Conservation (phyloP, 2,888 invertebrate genomes). For the Tipula helvola region DNA sequence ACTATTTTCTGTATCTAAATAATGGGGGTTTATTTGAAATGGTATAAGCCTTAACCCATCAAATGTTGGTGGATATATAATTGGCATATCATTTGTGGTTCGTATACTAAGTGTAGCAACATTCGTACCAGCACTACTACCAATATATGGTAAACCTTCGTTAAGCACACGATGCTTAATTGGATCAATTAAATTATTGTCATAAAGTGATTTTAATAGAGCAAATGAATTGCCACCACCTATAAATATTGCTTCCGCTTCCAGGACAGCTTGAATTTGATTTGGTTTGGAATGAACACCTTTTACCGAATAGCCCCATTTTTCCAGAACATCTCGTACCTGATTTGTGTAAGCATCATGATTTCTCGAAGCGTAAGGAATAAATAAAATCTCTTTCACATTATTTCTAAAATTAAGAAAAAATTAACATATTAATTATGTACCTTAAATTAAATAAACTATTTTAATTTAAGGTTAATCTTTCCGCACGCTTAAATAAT, state of each 20-base stretch:
- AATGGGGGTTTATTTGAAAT: slow-evolving; percentile 80
- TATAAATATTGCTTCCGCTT: slow-evolving; percentile 58
- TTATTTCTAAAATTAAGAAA: slow-evolving; percentile 41
- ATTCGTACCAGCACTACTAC: slow-evolving; percentile 73
- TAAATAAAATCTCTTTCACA: slow-evolving; percentile 51
- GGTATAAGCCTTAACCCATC: slow-evolving; percentile 59
- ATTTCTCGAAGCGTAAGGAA: slow-evolving; percentile 61
- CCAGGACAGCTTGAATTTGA: slow-evolving; percentile 42
- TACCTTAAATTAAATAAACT: too few species aligned
- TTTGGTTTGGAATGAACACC: slow-evolving; percentile 50
- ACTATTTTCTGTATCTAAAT: slow-evolving; percentile 46
- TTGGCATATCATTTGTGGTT: slow-evolving; percentile 84
- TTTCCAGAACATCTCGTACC: slow-evolving; percentile 43
- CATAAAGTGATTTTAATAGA: slow-evolving; percentile 56
- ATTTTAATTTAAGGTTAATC: too few species aligned
- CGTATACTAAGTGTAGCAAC: slow-evolving; percentile 66
- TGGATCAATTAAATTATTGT: slow-evolving; percentile 46
- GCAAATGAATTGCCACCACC: slow-evolving; percentile 76
- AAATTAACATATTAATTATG: neutral
- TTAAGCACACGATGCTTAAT: slow-evolving; percentile 49
- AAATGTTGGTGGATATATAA: slow-evolving; percentile 62
- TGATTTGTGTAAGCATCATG: slow-evolving; percentile 51
- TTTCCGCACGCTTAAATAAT: too few species aligned
- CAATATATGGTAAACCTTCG: slow-evolving; percentile 58
- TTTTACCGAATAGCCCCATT: slow-evolving; percentile 51